Base-by-base conservation (phyloP, 2,113 vertebrate genomes). In the Solea senegalensis region DNA sequence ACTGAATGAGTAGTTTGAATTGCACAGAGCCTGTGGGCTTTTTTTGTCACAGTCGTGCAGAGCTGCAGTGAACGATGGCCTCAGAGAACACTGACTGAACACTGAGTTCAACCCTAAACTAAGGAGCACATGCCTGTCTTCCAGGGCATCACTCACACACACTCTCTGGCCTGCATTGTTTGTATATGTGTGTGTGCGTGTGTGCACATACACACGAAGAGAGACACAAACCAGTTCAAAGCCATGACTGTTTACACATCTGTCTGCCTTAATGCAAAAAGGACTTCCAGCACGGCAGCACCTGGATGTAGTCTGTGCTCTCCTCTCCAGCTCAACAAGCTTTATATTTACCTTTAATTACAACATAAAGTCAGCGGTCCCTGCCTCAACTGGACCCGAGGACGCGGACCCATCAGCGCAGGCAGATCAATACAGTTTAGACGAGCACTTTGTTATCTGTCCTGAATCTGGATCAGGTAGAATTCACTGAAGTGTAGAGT, bases 201-300 rank as follows among this genome's bases (percentile, higher is more conserved):
- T 41, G 54, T 39, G 40, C 58, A 55, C 67, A 64, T 52, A 57
- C 59, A 59, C 74, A 59, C 57, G 11, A n/a, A 56, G 56, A 65
- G 62, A 26, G 15, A 70, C 7, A 81, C 63, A 51, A 21, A 81
- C 70, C 62, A 63, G 67, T 63, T 69, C 69, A 52, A 72, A 65
- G 65, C 75, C 77, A 64, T 75, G 84, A 88, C 78, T 85, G 88
- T 91, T 92, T 90, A 93, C 91, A 90, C 80, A 81, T 87, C 77
- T 85, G 78, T 86, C 86, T 91, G 92, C 92, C 91, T 93, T 93
- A 93, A 91, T 74, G 76, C 73, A 81, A 72, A 34, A 83, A 34
- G 49, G 66, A 78, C 82, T 75, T 82, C 59, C 62, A n/a, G 81
- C 44, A 59, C 72, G 21, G 65, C 56, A 59, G 69, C 70, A 49